Percentiles rank a stretch among this genome's conserved stretches.
Evolutionary conservation across 2,888 invertebrate species (phyloP).

Genomic region (Dichetophora obliterata): DNA sequence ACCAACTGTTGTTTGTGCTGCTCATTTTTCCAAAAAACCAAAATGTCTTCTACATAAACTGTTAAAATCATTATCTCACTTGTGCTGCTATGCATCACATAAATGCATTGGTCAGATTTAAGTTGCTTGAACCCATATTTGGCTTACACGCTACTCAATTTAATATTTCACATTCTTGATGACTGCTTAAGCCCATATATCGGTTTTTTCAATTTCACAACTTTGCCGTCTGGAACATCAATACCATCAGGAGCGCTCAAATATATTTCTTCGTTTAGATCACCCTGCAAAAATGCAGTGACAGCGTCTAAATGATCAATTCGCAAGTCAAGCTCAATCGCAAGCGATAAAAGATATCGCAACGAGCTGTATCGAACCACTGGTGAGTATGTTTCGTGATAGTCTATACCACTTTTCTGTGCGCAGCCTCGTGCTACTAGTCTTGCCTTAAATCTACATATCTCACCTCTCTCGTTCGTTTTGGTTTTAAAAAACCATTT

Average conservation of each 20-base stretch:
- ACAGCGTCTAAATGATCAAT: constrained; percentile 14
- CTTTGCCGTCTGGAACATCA: constrained; percentile 5
- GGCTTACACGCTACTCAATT: too few species aligned
- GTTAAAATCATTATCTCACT: too few species aligned
- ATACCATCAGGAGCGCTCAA: constrained; percentile 17
- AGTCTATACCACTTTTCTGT: constrained; percentile 43
- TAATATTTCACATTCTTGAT: constrained; percentile 23
- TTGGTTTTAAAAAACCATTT: constrained; percentile 40
- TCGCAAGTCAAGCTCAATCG: not conserved
- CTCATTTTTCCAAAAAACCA: too few species aligned
- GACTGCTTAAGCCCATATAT: constrained; percentile 25
- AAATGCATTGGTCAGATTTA: too few species aligned
- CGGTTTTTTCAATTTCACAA: constrained; percentile 20
- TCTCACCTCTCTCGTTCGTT: constrained; percentile 18
- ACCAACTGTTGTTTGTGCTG: too few species aligned
- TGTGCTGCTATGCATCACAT: too few species aligned
- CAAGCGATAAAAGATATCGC: too few species aligned
- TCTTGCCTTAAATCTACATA: constrained; percentile 36
- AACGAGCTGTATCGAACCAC: constrained; percentile 20
- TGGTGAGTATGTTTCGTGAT: constrained; percentile 36
- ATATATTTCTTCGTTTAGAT: constrained; percentile 27
- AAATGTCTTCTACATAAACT: too few species aligned
- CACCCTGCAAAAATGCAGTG: too few species aligned
- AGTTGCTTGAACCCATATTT: too few species aligned
- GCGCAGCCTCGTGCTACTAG: constrained; percentile 43